Evolutionary conservation across 2,797 vertebrate species (phyloP), one percentile per base, ranked within the genome.

Genomic region (Hydrophis major): DNA sequence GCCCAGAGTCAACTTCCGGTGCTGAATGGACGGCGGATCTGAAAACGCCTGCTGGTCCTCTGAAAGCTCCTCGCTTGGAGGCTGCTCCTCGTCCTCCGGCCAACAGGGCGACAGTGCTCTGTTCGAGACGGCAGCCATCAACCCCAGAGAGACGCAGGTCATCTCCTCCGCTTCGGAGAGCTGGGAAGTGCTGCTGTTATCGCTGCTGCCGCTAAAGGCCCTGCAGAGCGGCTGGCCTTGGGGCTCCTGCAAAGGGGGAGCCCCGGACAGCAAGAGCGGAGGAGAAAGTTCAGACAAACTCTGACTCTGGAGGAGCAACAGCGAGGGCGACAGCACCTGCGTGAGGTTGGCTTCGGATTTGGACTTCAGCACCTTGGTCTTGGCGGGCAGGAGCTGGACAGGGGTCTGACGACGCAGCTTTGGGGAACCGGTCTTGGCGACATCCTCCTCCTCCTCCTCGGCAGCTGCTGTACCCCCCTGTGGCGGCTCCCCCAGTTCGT

Each of bases 311-410:
- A 93, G n/a, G 53, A 97, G 37, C 0, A 32, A 88, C 16, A 53
- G 88, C 3, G 11, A 56, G 2, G 59, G 63, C 13, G 94, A 61
- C 13, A 97, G 59, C n/a, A 98, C 96, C 86, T 98, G 98, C 12
- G 98, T 97, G 91, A 99, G 98, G 93, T 98, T 99, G 97, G 99
- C 99, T 97, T 99, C 99, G 0, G 99, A 99, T 93, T 98, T 98
- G 74, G 98, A 99, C 74, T 98, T 98, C 89, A 98, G 92, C 27
- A 97, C 92, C 56, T 96, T 95, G 90, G 95, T 94, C 18, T 93
- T 98, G 96, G 78, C 97, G 91, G 96, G 96, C 66, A 98, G 94
- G 89, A 97, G 91, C 96, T 98, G 98, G n/a, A 99, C 98, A 0
- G 98, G 99, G 0, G 96, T 97, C 20, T 96, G 97, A 14, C 98